phyloP scores from a whole-genome alignment of 2,888 invertebrate species.

The Cremastinae sp. region DNA sequence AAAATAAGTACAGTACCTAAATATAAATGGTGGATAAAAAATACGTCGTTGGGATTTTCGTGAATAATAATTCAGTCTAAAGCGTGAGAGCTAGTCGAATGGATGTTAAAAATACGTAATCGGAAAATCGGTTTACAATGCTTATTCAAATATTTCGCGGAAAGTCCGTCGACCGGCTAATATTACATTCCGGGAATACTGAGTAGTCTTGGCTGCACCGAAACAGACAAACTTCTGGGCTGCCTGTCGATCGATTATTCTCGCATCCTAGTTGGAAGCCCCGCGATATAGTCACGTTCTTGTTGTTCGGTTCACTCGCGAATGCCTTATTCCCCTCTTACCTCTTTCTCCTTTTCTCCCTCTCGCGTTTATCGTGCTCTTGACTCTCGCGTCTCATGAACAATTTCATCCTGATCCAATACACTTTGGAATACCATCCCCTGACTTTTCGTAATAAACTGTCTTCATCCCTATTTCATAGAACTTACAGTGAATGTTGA shows the following conservation, averaged over 20 bases:
- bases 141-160: constrained; percentile 50
- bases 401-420: constrained; percentile 44
- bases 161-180: constrained; percentile 37
- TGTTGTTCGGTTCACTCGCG: background rate
- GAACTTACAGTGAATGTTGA: too few species aligned
- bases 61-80: too few species aligned
- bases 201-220: constrained; percentile 44
- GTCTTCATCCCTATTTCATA: too few species aligned
- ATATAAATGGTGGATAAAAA: too few species aligned
- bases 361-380: constrained; percentile 27
- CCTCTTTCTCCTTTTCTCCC: constrained; percentile 22
- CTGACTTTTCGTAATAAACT: constrained; percentile 40
- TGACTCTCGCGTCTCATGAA: constrained; percentile 19
- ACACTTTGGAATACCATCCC: constrained; percentile 33
- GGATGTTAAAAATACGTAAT: constrained; percentile 2
- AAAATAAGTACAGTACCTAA: too few species aligned
- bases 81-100: constrained; percentile 32
- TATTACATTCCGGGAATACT: constrained; percentile 55
- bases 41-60: too few species aligned
- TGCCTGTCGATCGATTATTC: constrained; percentile 21
- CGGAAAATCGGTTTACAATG: constrained; percentile 55
- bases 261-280: constrained; percentile 27
- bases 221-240: constrained; percentile 22
- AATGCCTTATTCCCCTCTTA: constrained; percentile 15
- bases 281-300: constrained; percentile 24